phyloP scores from a whole-genome alignment of 2,888 invertebrate genomes.

The Phalera bucephala region DNA sequence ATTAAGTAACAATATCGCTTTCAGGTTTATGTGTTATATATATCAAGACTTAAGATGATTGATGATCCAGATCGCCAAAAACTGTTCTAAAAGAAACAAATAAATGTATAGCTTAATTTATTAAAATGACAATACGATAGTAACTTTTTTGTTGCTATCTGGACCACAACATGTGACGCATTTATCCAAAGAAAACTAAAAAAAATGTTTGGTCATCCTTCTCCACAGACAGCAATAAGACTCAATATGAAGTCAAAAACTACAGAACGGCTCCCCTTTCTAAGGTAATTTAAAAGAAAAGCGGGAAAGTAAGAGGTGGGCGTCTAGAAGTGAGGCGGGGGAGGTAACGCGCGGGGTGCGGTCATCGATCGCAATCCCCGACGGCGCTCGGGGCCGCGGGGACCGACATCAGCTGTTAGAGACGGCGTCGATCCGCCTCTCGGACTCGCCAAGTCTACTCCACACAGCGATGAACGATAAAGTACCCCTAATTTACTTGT shows the following conservation, averaged over 20 bases:
- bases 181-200: no score
- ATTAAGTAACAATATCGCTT: no score
- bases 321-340: constrained; percentile 59
- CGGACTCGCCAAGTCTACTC: constrained; percentile 27
- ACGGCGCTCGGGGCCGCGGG: constrained; percentile 48
- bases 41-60: no score
- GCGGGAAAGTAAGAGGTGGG: constrained; percentile 69
- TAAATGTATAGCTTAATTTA: no score
- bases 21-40: no score
- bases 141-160: no score
- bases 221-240: constrained; percentile 41
- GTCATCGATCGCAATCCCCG: constrained; percentile 70
- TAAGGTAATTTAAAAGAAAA: constrained; percentile 56
- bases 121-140: no score
- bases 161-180: no score
- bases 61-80: no score
- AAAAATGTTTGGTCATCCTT: no score
- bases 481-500: no score
- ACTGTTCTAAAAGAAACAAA: no score
- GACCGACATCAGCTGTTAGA: constrained; percentile 73
- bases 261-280: constrained; percentile 35
- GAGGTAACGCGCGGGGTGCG: constrained; percentile 58
- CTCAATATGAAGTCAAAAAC: constrained; percentile 42
- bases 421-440: constrained; percentile 43
- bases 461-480: constrained; percentile 24